Evolutionary conservation across 2,797 vertebrate genomes (phyloP).

Genomic region (Myotis daubentonii): DNA sequence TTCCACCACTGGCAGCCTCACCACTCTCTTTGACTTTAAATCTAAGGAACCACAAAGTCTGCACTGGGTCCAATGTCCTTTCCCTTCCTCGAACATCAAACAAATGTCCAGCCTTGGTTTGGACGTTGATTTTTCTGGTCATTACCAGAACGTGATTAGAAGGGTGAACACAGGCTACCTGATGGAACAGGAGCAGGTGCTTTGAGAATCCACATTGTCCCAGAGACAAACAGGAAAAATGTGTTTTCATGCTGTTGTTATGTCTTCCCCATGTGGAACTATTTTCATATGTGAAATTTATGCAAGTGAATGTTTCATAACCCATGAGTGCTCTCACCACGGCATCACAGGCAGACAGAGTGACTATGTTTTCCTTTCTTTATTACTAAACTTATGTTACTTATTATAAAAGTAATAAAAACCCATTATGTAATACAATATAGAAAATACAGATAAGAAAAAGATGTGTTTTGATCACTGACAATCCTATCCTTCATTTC

Average conservation of each 20-base stretch:
- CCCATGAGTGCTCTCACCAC: neutral
- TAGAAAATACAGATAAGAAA: neutral
- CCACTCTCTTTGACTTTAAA: neutral
- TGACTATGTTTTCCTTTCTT: neutral
- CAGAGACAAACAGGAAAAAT: neutral
- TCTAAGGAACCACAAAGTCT: conserved; percentile 19
- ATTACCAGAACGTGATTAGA: neutral
- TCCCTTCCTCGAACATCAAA: neutral
- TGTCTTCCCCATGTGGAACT: conserved; percentile 22
- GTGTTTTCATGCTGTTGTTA: neutral
- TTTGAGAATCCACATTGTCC: neutral
- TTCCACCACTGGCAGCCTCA: neutral
- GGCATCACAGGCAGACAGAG: neutral
- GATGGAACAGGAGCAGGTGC: neutral
- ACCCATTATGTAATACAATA: neutral
- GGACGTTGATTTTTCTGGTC: neutral
- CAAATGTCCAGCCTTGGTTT: neutral
- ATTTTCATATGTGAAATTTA: neutral
- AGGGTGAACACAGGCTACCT: neutral
- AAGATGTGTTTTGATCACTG: neutral
- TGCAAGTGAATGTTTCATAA: neutral
- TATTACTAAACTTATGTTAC: neutral
- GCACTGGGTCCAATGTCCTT: neutral
- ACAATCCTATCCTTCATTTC: neutral
- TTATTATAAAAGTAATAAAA: neutral